phyloP scores from a whole-genome alignment of 2,888 invertebrate genomes.

The Polietes domitor region DNA sequence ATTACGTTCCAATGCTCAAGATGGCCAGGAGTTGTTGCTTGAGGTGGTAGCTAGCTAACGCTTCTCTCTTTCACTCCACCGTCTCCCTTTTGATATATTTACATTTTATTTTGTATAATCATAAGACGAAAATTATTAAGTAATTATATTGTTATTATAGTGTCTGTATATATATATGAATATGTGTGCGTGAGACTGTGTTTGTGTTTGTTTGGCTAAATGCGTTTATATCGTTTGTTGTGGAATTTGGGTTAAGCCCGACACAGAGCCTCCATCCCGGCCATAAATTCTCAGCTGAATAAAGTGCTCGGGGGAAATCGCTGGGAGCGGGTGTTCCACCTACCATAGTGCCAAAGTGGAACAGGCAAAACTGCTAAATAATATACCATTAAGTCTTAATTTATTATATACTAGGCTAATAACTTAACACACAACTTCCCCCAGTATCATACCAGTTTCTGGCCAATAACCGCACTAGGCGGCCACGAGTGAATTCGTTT shows the following conservation, averaged over 20 bases:
- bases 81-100: neutral
- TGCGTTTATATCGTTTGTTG: neutral
- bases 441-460: neutral
- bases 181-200: neutral
- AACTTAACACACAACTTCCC: neutral
- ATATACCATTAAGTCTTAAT: constrained; percentile 21
- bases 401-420: constrained; percentile 11
- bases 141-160: constrained; percentile 15
- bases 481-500: neutral
- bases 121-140: constrained; percentile 22
- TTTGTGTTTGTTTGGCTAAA: neutral
- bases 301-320: neutral
- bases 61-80: neutral
- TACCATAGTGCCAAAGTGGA: constrained; percentile 6
- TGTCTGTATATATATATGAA: neutral
- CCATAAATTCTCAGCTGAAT: constrained; percentile 11
- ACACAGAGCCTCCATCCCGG: neutral
- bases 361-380: neutral
- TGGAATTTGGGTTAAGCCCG: neutral
- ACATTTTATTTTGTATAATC: constrained; percentile 6
- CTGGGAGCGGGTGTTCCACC: neutral
- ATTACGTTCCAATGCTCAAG: constrained; percentile 46
- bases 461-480: neutral
- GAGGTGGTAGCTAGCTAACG: no score
- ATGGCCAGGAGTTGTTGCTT: constrained; percentile 6